Evolutionary conservation across 2,113 vertebrate genomes (phyloP).

Genomic region (Lasiurus borealis): DNA sequence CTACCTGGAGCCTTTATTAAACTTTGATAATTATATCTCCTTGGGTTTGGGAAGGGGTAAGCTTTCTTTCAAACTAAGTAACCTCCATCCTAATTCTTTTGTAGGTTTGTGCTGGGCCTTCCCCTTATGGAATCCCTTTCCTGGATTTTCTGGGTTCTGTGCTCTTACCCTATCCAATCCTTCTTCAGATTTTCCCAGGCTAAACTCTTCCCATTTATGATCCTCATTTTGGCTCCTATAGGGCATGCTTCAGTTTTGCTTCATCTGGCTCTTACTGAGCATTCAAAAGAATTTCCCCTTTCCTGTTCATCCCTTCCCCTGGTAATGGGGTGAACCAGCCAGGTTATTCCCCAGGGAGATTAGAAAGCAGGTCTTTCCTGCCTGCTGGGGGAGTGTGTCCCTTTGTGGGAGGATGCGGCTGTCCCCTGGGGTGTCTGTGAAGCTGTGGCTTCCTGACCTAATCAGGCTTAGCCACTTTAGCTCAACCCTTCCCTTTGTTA

Average conservation of each 20-base stretch:
- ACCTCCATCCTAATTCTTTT: neutral
- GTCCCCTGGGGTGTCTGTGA: neutral
- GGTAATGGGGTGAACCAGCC: neutral
- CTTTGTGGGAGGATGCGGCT: neutral
- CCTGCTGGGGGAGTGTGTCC: neutral
- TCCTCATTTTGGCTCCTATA: neutral
- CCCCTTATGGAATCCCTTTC: neutral
- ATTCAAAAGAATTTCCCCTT: neutral
- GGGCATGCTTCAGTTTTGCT: neutral
- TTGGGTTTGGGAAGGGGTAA: neutral
- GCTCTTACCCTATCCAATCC: neutral
- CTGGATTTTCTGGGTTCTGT: neutral
- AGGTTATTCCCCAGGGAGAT: neutral
- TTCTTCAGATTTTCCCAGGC: neutral
- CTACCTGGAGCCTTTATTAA: neutral
- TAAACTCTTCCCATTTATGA: neutral
- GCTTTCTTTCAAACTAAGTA: neutral
- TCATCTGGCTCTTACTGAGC: neutral
- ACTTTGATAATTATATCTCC: neutral
- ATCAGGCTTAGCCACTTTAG: neutral
- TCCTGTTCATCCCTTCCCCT: neutral
- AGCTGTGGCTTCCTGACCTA: neutral
- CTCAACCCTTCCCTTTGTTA: neutral
- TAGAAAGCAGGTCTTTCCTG: neutral
- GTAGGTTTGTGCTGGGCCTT: neutral